Evolutionary conservation across 2,888 invertebrate species (phyloP), one percentile per base, ranked within the genome.

Genomic region (Agrenia bidenticulata): DNA sequence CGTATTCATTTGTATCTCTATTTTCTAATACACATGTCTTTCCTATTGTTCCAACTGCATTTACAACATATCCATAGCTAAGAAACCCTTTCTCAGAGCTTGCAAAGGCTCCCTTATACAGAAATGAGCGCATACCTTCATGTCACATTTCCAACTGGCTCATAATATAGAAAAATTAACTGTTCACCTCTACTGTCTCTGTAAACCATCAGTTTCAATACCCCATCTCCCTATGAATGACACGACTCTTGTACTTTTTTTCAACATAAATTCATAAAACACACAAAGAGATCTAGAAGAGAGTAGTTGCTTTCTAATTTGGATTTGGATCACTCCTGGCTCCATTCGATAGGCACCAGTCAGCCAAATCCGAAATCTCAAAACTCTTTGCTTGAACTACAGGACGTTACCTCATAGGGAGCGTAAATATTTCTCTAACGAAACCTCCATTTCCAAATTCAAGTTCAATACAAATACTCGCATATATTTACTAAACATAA

Each of bases 1-100:
- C 32, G 27, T 13, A 53, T 32, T 21, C 51, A 27, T 32, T 51
- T 45, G 57, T 58, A 39, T 42, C 58, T 58, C 45, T 58, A 45
- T 37, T 57, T 41, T 23, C 57, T 58, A 17, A 41, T 57, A 45
- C 26, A 58, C 26, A 42, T 58, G 45, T 57, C 23, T 23, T 11
- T 17, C 41, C 23, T 27, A 58, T 58, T 58, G 58, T 58, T 58
- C 58, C 49, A 7, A n/a, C 13, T 37, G n/a, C 27, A 58, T 58
- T 58, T 58, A 58, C 42, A 58, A n/a, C 4, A 57, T 37, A 49
- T n/a, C n/a, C n/a, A n/a, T n/a, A n/a, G n/a, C 9, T 15, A 45
- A 15, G 45, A 45, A 19, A 45, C 45, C 19, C 19, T 17, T 45
- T 19, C 24, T 23, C 51, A 7, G 26, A 15, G 51, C 4, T 9